Evolutionary conservation across 2,888 invertebrate genomes (phyloP), one percentile per base, ranked within the genome.

Genomic region (Noctua fimbriata): DNA sequence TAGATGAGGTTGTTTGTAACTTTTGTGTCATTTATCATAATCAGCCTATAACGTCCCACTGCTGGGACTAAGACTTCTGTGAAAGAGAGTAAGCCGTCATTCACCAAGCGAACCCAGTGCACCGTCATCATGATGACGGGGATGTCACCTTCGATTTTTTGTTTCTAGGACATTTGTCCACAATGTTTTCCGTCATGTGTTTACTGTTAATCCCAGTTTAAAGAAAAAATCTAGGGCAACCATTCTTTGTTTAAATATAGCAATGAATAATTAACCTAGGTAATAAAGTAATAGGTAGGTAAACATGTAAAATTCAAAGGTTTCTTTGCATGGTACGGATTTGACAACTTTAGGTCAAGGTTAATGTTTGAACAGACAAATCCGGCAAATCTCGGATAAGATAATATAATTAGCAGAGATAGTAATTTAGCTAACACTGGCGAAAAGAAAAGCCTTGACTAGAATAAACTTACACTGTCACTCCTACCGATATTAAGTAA

Each of bases 261-360:
- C 10, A 79, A 65, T 73, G 9, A 75, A 14, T 6, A 75, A 14
- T 6, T 36, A 52, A 41, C 41, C 14, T 44, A 7, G 41, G 32
- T 44, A 21, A 63, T 77, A 69, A 36, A 60, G n/a, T 9, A 12
- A 5, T 28, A 41, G 7, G 18, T 12, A 44, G 10, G 24, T 47
- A 32, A 47, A 55, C n/a, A 67, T 12, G 36, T 4, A 2, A 44
- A 44, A 32, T 47, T 28, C 5, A 21, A 16, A 60, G 21, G 4
- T 60, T 60, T 60, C 3, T 32, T 12, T 74, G 1, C 9, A 10
- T 36, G 7, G 9, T 18, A 7, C 3, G 16, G 32, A 18, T 80
- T 58, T 63, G 60, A 73, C 32, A 73, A 36, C 16, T 73, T 21
- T 52, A 73, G 41, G 44, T 81, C 78, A 81, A 63, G 21, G 21